phyloP scores from a whole-genome alignment of 2,888 invertebrate genomes.

The Scaeva pyrastri region DNA sequence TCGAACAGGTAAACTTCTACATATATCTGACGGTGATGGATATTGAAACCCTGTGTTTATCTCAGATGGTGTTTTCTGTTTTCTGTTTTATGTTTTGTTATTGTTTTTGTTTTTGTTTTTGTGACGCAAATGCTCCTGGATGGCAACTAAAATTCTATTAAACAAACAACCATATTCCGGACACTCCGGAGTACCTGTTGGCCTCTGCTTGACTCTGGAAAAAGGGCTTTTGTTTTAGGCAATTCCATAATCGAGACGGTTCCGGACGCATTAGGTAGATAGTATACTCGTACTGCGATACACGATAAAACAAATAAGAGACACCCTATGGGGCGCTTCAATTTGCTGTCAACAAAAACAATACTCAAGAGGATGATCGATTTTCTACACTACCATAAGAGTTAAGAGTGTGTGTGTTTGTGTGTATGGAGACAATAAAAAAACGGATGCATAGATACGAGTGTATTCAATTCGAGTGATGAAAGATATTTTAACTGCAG shows the following conservation, averaged over 20 bases:
- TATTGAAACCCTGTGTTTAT: slow-evolving; percentile 43
- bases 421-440: slow-evolving; percentile 5
- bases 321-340: slow-evolving; percentile 42
- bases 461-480: slow-evolving; percentile 5
- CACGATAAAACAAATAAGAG: slow-evolving; percentile 11
- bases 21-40: slow-evolving; percentile 24
- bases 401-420: too few relatives aligned
- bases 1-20: background rate
- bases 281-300: background rate
- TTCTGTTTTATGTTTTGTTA: slow-evolving; percentile 7
- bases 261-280: slow-evolving; percentile 66
- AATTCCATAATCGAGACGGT: slow-evolving; percentile 60
- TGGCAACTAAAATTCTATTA: slow-evolving; percentile 29
- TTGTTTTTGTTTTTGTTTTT: slow-evolving; percentile 18
- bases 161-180: slow-evolving; percentile 54
- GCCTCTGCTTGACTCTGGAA: background rate
- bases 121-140: slow-evolving; percentile 58
- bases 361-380: slow-evolving; percentile 67
- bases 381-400: slow-evolving; percentile 59
- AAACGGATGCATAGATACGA: slow-evolving; percentile 58
- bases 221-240: slow-evolving; percentile 43
- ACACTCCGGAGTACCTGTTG: slow-evolving; percentile 20
- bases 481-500: background rate
- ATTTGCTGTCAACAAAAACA: slow-evolving; percentile 33
- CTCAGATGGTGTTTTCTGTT: slow-evolving; percentile 34